phyloP scores from a whole-genome alignment of 2,797 vertebrate genomes.

The Lepus townsendii region DNA sequence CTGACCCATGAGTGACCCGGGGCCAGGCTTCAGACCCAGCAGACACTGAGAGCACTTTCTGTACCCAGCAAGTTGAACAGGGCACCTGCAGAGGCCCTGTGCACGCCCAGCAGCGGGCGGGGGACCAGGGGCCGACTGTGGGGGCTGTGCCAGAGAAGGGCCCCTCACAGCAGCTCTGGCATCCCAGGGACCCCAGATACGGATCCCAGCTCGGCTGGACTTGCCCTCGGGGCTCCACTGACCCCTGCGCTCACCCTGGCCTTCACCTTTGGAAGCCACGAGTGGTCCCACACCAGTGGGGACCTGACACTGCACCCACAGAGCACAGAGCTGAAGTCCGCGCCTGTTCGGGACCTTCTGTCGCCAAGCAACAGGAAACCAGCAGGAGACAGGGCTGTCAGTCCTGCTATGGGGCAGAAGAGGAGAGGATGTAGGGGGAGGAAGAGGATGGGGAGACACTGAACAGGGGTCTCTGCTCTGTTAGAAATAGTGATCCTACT shows the following conservation, averaged over 20 bases:
- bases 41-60: not conserved
- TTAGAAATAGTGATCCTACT: not conserved
- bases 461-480: fast-evolving
- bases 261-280: not conserved
- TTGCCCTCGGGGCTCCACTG: not conserved
- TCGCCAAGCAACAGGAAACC: not conserved
- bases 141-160: not conserved
- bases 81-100: not conserved
- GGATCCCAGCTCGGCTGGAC: not conserved
- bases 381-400: not conserved
- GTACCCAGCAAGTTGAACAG: not conserved
- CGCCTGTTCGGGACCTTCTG: not conserved
- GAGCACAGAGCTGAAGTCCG: not conserved
- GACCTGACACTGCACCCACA: not conserved
- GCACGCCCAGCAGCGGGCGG: not conserved
- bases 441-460: not conserved
- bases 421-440: not conserved
- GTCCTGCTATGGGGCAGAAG: not conserved
- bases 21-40: not conserved
- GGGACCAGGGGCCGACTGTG: too few species aligned
- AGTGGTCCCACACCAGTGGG: fast-evolving
- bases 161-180: not conserved
- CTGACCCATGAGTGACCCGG: not conserved
- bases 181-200: not conserved
- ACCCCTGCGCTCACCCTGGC: fast-evolving